Evolutionary conservation across 2,113 vertebrate genomes (phyloP).

Genomic region (Stomatorhinus ivindoensis): DNA sequence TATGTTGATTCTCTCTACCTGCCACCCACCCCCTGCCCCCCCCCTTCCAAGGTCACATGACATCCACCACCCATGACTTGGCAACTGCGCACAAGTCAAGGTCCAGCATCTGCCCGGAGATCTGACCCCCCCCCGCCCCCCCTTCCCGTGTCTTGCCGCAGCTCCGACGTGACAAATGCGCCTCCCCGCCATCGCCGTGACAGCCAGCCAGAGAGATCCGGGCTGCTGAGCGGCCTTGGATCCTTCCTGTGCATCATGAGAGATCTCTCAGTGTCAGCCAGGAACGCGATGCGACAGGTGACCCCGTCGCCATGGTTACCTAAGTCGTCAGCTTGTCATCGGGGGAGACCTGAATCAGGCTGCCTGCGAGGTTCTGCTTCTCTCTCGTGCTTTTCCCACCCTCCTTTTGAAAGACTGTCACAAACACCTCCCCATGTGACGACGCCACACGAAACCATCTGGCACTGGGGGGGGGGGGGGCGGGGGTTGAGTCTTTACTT

Average conservation of each 20-base stretch:
- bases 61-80: not conserved
- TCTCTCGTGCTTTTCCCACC: not conserved
- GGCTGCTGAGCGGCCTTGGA: not conserved
- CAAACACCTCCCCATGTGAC: not conserved
- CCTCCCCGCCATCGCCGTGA: not conserved
- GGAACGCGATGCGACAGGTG: not conserved
- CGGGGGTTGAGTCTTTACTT: constrained; percentile 12
- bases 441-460: not conserved
- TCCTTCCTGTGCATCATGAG: not conserved
- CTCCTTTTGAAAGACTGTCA: not conserved
- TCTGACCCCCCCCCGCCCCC: not conserved
- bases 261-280: not conserved
- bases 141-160: not conserved
- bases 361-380: not conserved
- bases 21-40: not conserved
- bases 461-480: not conserved
- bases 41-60: not conserved
- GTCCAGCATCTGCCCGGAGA: not conserved
- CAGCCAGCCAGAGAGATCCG: not conserved
- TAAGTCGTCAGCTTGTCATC: not conserved
- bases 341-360: not conserved
- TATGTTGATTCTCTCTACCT: not conserved
- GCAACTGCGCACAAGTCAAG: not conserved
- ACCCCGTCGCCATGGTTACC: constrained; percentile 1
- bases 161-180: not conserved